Percentiles rank a stretch among this genome's conserved stretches.
Evolutionary conservation across 2,888 invertebrate genomes (phyloP).

Genomic region (Megalurothrips usitatus): DNA sequence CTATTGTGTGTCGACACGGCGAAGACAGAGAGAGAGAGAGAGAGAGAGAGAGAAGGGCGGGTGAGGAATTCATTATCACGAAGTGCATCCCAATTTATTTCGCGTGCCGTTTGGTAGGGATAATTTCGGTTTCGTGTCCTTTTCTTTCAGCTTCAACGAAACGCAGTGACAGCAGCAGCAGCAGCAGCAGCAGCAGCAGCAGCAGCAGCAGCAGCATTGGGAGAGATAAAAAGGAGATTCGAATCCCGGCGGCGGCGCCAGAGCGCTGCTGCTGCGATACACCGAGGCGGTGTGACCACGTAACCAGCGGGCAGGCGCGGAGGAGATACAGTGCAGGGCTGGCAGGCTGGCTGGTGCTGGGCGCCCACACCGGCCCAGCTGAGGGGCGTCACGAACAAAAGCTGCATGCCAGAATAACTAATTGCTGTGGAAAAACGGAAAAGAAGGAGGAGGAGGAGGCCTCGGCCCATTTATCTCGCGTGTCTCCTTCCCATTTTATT

Average conservation of each 20-base stretch:
- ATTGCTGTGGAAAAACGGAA: not conserved
- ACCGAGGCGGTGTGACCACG: no score
- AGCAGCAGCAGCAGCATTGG: no score
- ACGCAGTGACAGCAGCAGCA: no score
- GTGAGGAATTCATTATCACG: not conserved
- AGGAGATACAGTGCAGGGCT: not conserved
- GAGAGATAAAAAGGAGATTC: no score
- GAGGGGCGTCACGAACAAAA: constrained; percentile 6
- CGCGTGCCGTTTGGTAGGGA: not conserved
- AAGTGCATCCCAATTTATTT: not conserved
- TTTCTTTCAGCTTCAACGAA: not conserved
- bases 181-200: no score
- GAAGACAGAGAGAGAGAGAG: no score
- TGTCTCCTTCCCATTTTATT: not conserved
- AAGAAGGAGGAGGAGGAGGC: not conserved
- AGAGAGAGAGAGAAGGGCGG: not conserved
- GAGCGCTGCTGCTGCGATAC: no score
- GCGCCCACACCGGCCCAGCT: not conserved
- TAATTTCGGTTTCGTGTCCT: not conserved
- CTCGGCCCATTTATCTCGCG: not conserved
- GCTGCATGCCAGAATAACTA: constrained; percentile 2
- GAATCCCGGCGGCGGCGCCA: no score
- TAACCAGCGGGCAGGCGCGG: no score
- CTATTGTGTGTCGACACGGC: no score
- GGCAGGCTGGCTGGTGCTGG: not conserved